Percentiles rank a stretch among this genome's conserved stretches.
Conservation (phyloP, 2,888 invertebrate genomes). For the Dysmachus trigonus region DNA sequence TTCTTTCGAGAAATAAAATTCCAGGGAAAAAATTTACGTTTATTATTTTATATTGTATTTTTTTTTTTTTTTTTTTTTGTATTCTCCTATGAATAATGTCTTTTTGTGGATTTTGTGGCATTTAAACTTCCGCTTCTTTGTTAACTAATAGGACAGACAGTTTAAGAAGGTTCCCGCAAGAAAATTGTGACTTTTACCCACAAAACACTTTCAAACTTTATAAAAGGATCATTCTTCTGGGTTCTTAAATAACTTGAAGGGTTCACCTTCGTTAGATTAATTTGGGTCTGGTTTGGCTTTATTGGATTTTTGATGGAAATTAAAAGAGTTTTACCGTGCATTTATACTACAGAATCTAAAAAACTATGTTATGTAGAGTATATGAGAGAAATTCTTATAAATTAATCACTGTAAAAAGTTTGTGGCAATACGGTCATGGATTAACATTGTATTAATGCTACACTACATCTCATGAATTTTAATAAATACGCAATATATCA, state of each 20-base stretch:
- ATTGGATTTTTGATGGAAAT: background rate
- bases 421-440: too few relatives aligned
- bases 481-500: too few relatives aligned
- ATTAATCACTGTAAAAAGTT: background rate
- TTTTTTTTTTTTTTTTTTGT: background rate
- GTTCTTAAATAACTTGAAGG: background rate
- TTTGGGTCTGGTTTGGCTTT: background rate
- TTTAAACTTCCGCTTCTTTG: background rate
- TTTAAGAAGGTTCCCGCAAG: background rate
- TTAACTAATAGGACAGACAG: background rate
- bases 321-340: background rate
- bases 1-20: background rate
- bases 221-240: background rate
- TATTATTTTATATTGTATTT: too few relatives aligned
- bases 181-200: background rate
- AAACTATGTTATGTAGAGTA: too few relatives aligned
- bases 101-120: background rate
- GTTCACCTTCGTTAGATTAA: background rate
- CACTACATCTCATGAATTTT: too few relatives aligned
- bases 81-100: background rate
- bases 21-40: background rate
- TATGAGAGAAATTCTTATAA: background rate
- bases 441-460: too few relatives aligned
- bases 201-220: background rate
- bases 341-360: background rate